These are phyloP conservation scores for Pelmatolapia mariae DNA, from an alignment of 2,113 vertebrate genomes.

Conservation along the genomic window DNA sequence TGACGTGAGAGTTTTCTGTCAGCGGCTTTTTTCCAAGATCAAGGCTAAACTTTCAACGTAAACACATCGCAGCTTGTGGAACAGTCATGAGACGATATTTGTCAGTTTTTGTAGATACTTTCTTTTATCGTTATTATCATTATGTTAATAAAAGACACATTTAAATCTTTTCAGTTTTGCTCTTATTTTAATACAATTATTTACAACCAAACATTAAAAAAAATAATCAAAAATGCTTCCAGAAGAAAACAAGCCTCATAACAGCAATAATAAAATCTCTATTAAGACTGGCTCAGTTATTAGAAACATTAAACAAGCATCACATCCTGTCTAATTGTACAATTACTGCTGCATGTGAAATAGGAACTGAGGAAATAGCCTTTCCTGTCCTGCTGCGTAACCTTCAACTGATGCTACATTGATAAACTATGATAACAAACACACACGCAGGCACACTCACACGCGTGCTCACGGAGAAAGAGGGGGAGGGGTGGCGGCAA, in stretches of 20 bases:
- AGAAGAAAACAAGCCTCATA: neutral
- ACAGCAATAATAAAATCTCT: neutral
- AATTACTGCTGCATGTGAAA: constrained; percentile 10
- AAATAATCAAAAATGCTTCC: neutral
- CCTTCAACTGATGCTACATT: constrained; percentile 10
- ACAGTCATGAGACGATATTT: neutral
- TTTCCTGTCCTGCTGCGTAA: constrained; percentile 41
- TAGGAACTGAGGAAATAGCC: constrained; percentile 23
- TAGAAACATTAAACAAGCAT: constrained; percentile 21
- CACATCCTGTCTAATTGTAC: constrained; percentile 12
- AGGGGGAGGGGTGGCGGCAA: neutral
- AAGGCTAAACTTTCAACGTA: neutral
- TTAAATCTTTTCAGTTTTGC: neutral
- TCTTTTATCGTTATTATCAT: neutral
- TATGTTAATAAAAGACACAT: neutral
- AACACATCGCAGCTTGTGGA: neutral
- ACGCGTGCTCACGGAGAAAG: neutral
- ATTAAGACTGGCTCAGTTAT: neutral
- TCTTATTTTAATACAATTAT: neutral
- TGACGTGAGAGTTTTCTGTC: neutral
- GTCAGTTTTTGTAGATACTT: neutral
- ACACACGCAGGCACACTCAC: neutral
- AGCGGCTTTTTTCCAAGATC: neutral
- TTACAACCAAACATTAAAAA: neutral
- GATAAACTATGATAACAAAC: constrained; percentile 9